These are phyloP conservation scores for Bolinopsis microptera DNA, from an alignment of 37 sponge, comb jelly and placozoan genomes.

Conservation along the genomic window DNA sequence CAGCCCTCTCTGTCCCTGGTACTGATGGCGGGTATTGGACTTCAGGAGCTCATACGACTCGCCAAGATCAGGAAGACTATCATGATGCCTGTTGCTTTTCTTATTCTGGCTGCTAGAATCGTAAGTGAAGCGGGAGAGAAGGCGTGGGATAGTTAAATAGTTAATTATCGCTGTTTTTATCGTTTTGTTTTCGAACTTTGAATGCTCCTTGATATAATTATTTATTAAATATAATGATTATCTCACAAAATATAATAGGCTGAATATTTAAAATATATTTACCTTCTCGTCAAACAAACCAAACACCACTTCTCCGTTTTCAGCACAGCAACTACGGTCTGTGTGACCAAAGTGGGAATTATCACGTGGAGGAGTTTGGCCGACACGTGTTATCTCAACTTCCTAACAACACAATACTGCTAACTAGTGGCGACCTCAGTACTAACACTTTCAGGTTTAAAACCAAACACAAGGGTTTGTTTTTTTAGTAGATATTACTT, in stretches of 20 bases:
- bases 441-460: constrained; percentile 64
- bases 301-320: not conserved
- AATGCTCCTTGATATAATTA: too few species aligned
- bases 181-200: too few species aligned
- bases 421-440: constrained; percentile 59
- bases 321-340: constrained; percentile 51
- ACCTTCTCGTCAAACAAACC: too few species aligned
- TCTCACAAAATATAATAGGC: too few species aligned
- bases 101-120: not conserved
- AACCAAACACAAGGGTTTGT: not conserved
- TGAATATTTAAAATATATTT: too few species aligned
- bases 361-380: constrained; percentile 57
- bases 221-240: too few species aligned
- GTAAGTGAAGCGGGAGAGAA: too few species aligned
- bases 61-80: not conserved
- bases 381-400: constrained; percentile 19
- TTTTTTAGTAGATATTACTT: too few species aligned
- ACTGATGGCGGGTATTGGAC: constrained; percentile 30
- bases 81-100: not conserved
- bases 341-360: constrained; percentile 54
- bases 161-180: too few species aligned
- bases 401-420: constrained; percentile 27
- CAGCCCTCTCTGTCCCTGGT: constrained; percentile 12
- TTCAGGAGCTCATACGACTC: not conserved
- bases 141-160: too few species aligned